Conservation (phyloP, 2,797 vertebrate species). For the Acanthurus lineatus region DNA sequence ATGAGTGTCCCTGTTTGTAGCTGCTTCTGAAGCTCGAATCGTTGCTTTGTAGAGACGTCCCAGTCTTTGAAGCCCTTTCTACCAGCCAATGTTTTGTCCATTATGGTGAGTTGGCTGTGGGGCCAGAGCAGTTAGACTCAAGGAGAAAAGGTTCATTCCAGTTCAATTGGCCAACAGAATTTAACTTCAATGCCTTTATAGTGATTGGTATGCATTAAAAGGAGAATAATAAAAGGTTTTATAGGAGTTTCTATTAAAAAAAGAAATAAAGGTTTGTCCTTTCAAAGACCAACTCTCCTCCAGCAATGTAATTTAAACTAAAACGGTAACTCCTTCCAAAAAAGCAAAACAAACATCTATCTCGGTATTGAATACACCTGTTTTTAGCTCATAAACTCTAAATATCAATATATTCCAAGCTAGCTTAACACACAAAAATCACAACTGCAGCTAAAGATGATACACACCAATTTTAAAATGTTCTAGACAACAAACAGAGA, state of each 20-base stretch:
- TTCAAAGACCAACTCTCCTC: constrained; percentile 13
- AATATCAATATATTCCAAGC: no score
- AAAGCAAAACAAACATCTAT: neutral
- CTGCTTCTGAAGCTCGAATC: constrained; percentile 63
- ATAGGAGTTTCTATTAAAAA: neutral
- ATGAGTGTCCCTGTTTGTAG: constrained; percentile 58
- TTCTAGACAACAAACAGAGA: no score
- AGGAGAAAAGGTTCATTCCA: constrained; percentile 48
- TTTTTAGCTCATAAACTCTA: neutral
- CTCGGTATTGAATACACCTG: neutral
- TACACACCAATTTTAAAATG: no score
- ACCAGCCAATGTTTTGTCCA: constrained; percentile 53
- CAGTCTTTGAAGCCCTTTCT: constrained; percentile 66
- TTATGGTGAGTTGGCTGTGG: constrained; percentile 39
- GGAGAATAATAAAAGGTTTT: constrained; percentile 5
- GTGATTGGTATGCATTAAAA: constrained; percentile 17
- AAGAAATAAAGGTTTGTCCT: constrained; percentile 9
- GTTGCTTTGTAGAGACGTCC: constrained; percentile 67
- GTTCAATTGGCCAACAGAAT: constrained; percentile 31
- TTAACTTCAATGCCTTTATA: constrained; percentile 27
- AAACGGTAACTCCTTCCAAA: neutral
- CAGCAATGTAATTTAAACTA: constrained; percentile 9
- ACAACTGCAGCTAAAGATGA: no score
- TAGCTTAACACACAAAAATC: no score
- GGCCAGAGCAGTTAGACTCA: constrained; percentile 13